phyloP scores from a whole-genome alignment of 2,888 invertebrate genomes.

The Subacronicta megacephala region DNA sequence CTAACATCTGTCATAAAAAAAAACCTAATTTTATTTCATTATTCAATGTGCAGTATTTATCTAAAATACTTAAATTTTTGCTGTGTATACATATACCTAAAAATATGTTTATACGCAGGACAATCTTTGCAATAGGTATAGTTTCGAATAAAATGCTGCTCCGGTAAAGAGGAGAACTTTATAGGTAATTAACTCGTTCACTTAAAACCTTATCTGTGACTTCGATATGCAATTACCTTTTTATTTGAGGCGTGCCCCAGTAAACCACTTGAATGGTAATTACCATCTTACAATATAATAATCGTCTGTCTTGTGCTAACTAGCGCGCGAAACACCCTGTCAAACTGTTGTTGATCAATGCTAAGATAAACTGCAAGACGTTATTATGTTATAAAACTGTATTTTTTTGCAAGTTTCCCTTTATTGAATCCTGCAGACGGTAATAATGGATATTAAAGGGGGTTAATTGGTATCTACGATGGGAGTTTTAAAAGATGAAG shows the following conservation, averaged over 20 bases:
- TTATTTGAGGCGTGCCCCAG: slow-evolving; percentile 44
- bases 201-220: slow-evolving; percentile 36
- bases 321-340: slow-evolving; percentile 21
- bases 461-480: slow-evolving; percentile 43
- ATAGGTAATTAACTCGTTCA: slow-evolving; percentile 47
- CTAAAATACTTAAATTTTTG: too few relatives aligned
- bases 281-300: slow-evolving; percentile 41
- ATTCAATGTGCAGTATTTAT: too few relatives aligned
- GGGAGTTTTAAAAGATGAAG: slow-evolving; percentile 32
- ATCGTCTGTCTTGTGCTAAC: slow-evolving; percentile 28
- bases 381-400: slow-evolving; percentile 29
- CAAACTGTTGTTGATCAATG: slow-evolving; percentile 44
- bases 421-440: slow-evolving; percentile 22
- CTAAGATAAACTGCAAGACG: slow-evolving; percentile 32
- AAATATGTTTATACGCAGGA: too few relatives aligned
- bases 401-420: slow-evolving; percentile 17
- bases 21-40: too few relatives aligned
- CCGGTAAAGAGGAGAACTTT: slow-evolving; percentile 22
- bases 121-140: too few relatives aligned
- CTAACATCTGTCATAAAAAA: too few relatives aligned
- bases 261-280: slow-evolving; percentile 41
- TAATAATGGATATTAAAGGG: slow-evolving; percentile 30
- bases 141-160: not conserved
- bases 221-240: slow-evolving; percentile 46
- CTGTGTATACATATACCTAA: too few relatives aligned